Evolutionary conservation across 2,888 invertebrate genomes (phyloP).

Genomic region (Philaethria dido): DNA sequence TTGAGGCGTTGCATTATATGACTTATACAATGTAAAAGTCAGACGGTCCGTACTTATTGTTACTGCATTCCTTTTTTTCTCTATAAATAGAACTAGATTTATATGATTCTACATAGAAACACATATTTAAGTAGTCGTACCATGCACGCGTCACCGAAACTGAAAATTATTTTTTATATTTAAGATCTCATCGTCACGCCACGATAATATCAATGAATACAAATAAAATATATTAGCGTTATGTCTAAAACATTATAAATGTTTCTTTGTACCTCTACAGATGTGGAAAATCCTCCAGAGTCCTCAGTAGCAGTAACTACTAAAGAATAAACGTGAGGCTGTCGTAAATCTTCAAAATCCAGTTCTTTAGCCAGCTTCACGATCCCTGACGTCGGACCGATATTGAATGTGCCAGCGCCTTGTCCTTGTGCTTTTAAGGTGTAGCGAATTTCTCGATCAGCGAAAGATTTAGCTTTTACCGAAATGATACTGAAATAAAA

Average conservation of each 20-base stretch:
- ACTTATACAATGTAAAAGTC: no score
- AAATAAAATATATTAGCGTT: not conserved
- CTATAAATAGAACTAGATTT: no score
- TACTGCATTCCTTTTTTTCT: no score
- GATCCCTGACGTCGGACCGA: constrained; percentile 96
- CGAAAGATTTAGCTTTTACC: constrained; percentile 98
- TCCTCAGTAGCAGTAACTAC: constrained; percentile 98
- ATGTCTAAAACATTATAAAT: not conserved
- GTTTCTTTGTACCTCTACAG: constrained; percentile 89
- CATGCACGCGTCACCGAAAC: not conserved
- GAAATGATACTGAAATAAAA: constrained; percentile 92
- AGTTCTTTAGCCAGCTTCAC: constrained; percentile 97
- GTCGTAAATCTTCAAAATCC: constrained; percentile 97
- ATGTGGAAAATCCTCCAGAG: constrained; percentile 98
- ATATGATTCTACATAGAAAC: no score
- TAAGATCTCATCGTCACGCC: no score
- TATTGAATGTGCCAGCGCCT: constrained; percentile 97
- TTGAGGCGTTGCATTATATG: no score
- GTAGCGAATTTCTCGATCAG: constrained; percentile 98
- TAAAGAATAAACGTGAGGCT: constrained; percentile 96
- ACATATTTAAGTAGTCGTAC: no score
- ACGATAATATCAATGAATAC: not conserved
- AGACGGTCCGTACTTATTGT: no score
- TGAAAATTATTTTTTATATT: not conserved
- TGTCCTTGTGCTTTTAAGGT: constrained; percentile 97